Percentiles rank a stretch among this genome's conserved stretches.
These are phyloP conservation scores for Drosophila fulvimacula DNA, from an alignment of 2,888 invertebrate genomes.

Conservation along the genomic window DNA sequence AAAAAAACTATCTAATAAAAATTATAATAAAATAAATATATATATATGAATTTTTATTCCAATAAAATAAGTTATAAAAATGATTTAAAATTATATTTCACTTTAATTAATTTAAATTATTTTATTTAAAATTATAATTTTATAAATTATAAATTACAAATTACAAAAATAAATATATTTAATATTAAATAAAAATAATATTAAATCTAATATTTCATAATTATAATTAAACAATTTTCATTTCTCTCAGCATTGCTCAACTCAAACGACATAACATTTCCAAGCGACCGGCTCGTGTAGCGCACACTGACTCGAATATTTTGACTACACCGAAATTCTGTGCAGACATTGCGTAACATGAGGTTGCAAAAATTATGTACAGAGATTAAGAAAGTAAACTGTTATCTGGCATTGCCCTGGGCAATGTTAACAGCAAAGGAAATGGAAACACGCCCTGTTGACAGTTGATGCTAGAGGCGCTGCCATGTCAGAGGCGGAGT, in stretches of 20 bases:
- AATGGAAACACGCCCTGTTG: constrained; percentile 57
- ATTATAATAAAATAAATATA: too few species aligned
- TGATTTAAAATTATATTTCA: too few species aligned
- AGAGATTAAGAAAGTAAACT: constrained; percentile 77
- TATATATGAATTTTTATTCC: too few species aligned
- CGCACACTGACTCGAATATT: constrained; percentile 24
- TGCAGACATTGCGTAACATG: constrained; percentile 52
- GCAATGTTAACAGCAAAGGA: constrained; percentile 31
- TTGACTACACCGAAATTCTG: constrained; percentile 21
- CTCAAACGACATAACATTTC: background rate
- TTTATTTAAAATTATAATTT: too few species aligned
- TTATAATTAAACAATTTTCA: background rate
- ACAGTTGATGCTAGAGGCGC: constrained; percentile 50
- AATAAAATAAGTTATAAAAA: too few species aligned
- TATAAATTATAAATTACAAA: too few species aligned
- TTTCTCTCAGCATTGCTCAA: background rate
- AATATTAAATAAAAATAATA: too few species aligned
- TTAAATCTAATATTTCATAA: background rate
- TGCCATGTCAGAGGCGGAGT: background rate
- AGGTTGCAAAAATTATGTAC: constrained; percentile 72
- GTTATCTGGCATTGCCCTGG: constrained; percentile 66
- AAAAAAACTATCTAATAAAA: too few species aligned
- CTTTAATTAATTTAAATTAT: too few species aligned
- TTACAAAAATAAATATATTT: too few species aligned
- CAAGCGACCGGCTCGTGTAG: background rate